Percentiles rank a stretch among this genome's conserved stretches.
Conservation (phyloP, 1,140 invertebrate genomes). For the Homarus americanus region DNA sequence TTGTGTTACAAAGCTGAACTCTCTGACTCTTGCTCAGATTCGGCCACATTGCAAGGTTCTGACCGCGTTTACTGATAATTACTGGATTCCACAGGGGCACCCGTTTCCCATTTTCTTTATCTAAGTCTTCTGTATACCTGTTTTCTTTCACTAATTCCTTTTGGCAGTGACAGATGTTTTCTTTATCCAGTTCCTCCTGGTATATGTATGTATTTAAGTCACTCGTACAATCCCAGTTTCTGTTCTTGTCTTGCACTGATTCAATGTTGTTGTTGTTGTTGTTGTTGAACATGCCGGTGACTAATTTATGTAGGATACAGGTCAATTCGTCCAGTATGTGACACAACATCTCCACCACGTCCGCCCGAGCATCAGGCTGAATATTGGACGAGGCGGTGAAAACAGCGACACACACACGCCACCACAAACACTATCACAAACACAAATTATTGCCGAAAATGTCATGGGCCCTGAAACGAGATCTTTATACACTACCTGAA, state of each 20-base stretch:
- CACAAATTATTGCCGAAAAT: no score
- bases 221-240: not conserved
- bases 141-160: not conserved
- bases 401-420: not conserved
- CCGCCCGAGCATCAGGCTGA: not conserved
- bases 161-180: not conserved
- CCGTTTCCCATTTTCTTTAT: not conserved
- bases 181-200: not conserved
- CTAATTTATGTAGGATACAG: conserved; percentile 9
- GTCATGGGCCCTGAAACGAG: no score
- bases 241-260: conserved; percentile 25
- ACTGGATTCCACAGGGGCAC: conserved; percentile 16
- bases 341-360: conserved; percentile 56
- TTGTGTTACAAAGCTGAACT: conserved; percentile 64
- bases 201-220: not conserved
- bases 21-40: conserved; percentile 58
- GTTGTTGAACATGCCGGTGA: conserved; percentile 67
- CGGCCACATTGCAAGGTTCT: conserved; percentile 57
- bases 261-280: conserved; percentile 59
- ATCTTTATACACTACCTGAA: no score
- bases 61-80: not conserved
- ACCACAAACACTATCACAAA: no score
- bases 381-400: not conserved
- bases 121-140: not conserved
- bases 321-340: conserved; percentile 44